phyloP scores from a whole-genome alignment of 2,797 vertebrate genomes.

The Ctenopoma kingsleyae region DNA sequence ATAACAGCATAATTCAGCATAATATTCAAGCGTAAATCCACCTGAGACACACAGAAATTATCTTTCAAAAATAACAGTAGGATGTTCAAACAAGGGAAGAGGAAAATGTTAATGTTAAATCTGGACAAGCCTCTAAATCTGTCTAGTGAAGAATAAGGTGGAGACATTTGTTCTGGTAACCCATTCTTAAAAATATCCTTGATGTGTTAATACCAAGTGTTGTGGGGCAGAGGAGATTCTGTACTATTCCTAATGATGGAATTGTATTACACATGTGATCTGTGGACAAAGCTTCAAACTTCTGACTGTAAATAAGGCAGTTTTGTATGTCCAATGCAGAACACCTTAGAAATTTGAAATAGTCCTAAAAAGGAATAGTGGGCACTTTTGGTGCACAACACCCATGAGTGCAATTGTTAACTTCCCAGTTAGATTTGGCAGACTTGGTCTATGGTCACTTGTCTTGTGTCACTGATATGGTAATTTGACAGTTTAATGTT shows the following conservation, averaged over 20 bases:
- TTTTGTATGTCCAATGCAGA: slow-evolving; percentile 38
- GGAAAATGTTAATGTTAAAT: background rate
- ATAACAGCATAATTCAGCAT: slow-evolving; percentile 1
- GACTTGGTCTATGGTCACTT: slow-evolving; percentile 9
- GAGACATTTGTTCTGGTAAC: background rate
- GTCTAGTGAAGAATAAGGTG: background rate
- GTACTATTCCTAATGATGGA: slow-evolving; percentile 18
- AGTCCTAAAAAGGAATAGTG: slow-evolving; percentile 6
- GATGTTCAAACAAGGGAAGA: background rate
- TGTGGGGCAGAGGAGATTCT: slow-evolving; percentile 7
- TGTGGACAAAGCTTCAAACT: slow-evolving; percentile 38
- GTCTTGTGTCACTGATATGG: background rate
- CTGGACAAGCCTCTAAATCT: background rate
- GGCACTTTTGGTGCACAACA: slow-evolving; percentile 17
- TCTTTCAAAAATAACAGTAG: background rate
- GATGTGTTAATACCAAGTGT: slow-evolving; percentile 48
- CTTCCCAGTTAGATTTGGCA: background rate
- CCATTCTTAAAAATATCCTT: background rate
- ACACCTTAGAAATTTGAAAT: slow-evolving; percentile 36
- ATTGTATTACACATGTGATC: slow-evolving; percentile 26
- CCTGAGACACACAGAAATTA: background rate
- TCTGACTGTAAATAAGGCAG: slow-evolving; percentile 31
- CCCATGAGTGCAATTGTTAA: slow-evolving; percentile 3
- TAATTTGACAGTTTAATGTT: slow-evolving; percentile 4
- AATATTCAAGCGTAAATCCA: background rate